phyloP scores from a whole-genome alignment of 2,113 vertebrate species.

The Origma solitaria region DNA sequence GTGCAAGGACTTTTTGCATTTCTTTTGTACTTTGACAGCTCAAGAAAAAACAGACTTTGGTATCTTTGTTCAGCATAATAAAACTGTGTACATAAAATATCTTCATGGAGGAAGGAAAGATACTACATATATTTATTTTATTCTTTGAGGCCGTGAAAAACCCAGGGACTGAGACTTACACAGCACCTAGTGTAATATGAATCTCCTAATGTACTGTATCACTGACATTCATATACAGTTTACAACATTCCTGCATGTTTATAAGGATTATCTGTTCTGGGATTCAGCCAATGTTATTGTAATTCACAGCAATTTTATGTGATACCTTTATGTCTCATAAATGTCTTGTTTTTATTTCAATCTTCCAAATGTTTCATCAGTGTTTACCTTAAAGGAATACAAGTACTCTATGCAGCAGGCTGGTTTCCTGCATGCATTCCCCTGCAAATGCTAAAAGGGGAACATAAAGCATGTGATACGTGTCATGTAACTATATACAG shows the following conservation, averaged over 20 bases:
- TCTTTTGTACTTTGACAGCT: conserved; percentile 74
- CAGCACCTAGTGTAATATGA: conserved; percentile 48
- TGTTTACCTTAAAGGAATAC: conserved; percentile 57
- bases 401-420: background rate
- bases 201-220: conserved; percentile 59
- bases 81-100: conserved; percentile 57
- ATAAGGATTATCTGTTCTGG: conserved; percentile 65
- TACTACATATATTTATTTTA: conserved; percentile 57
- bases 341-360: conserved; percentile 63
- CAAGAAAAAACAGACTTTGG: conserved; percentile 53
- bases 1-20: conserved; percentile 77
- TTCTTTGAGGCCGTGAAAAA: conserved; percentile 50
- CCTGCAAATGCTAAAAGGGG: background rate
- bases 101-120: conserved; percentile 43
- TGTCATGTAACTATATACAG: background rate
- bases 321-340: conserved; percentile 64
- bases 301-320: conserved; percentile 65
- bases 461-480: background rate
- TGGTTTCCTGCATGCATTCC: conserved; percentile 26
- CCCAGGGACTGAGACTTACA: conserved; percentile 5
- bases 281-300: conserved; percentile 59
- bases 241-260: conserved; percentile 66
- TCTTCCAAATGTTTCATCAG: conserved; percentile 39
- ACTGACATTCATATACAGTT: conserved; percentile 63
- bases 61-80: conserved; percentile 63